Base-by-base conservation (phyloP, 2,797 vertebrate genomes). In the Argyrosomus regius region DNA sequence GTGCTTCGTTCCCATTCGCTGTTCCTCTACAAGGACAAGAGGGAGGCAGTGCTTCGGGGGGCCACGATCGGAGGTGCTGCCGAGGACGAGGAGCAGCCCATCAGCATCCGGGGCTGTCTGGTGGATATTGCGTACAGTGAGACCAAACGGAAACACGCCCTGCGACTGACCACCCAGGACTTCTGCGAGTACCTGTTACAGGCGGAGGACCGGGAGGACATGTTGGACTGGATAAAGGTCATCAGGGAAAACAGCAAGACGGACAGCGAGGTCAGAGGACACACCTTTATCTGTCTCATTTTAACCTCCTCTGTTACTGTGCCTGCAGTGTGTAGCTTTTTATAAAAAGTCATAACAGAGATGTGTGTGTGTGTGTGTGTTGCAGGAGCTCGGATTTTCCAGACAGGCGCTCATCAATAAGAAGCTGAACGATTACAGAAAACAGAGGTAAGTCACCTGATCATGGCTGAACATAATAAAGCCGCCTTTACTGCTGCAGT, bases 161-260 rank as follows among this genome's bases (percentile, higher is more conserved):
- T 99, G 93, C 95, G 98, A 13, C 96, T 99, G 91, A 98, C 97
- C 94, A 99, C 98, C 58, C 97, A 98, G 96, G 98, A 99, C 96
- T 99, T 98, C 96, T 99, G 98, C 91, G 98, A 99, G 96, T 99
- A 99, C 96, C 97, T 99, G 95, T 97, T 99, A 95, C 98, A 99
- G 96, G 98, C 98, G 31, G 98, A 99, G 94, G 97, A 98, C 95
- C 95, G 97, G 67, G 97, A 99, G 83, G 98, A 99, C 95, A 99
- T 99, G 98, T 96, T 99, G 95, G 95, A 96, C 92, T 99, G 98
- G 98, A 98, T 99, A 89, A 96, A 96, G 93, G 96, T 96, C 92
- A 98, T 99, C 94, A 94, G 97, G 76, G 98, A 99, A 87, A 97
- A 97, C 95, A 97, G 97, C 96, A 98, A 97, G 96, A 97, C 95